Conservation (phyloP, 2,113 vertebrate genomes). For the Columba livia region DNA sequence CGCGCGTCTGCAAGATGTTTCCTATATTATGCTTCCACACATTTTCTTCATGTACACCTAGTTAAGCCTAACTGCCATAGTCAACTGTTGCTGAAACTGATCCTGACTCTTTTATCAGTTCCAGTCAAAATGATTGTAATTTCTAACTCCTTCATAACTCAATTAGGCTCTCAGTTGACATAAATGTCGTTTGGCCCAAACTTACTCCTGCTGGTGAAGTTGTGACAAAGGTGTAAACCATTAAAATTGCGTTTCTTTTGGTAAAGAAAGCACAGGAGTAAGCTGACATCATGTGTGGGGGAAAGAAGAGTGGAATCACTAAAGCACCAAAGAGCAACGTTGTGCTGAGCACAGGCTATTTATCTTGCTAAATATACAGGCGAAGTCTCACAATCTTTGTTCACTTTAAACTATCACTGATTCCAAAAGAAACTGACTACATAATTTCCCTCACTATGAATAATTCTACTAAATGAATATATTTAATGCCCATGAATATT, state of each 20-base stretch:
- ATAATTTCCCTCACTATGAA: slow-evolving; percentile 59
- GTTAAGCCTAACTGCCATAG: background rate
- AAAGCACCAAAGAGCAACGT: background rate
- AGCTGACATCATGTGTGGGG: background rate
- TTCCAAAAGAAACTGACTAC: slow-evolving; percentile 52
- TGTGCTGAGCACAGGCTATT: slow-evolving; percentile 19
- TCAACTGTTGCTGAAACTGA: background rate
- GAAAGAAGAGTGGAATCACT: background rate
- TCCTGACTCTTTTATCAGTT: background rate
- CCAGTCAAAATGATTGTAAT: background rate
- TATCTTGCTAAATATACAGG: slow-evolving; percentile 24
- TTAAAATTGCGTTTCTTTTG: background rate
- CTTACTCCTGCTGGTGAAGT: background rate
- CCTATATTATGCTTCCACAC: background rate
- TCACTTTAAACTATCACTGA: slow-evolving; percentile 32
- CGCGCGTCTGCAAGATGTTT: background rate
- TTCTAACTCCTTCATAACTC: background rate
- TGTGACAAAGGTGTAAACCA: background rate
- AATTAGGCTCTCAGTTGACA: background rate
- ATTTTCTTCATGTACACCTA: background rate
- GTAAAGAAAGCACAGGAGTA: background rate
- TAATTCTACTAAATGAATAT: slow-evolving; percentile 58
- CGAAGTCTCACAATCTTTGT: slow-evolving; percentile 39
- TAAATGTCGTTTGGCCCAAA: background rate
- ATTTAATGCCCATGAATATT: slow-evolving; percentile 56